These are phyloP conservation scores for Habrosyne pyritoides DNA, from an alignment of 2,888 invertebrate genomes.

Conservation along the genomic window DNA sequence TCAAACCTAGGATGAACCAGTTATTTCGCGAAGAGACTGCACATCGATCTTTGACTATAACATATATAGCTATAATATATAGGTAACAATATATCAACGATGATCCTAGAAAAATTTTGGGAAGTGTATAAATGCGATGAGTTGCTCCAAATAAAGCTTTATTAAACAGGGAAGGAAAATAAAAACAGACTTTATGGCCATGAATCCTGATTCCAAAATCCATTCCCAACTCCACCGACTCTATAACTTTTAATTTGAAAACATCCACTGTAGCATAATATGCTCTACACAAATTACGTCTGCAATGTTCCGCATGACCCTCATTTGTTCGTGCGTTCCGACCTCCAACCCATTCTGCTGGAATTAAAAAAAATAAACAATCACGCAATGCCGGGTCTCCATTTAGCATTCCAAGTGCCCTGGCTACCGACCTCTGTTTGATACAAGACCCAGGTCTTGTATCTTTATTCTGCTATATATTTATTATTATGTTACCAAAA, in stretches of 20 bases:
- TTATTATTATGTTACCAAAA: background rate
- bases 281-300: background rate
- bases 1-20: no score
- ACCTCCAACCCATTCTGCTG: background rate
- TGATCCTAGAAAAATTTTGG: no score
- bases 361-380: slow-evolving; percentile 5
- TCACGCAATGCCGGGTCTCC: background rate
- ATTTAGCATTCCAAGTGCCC: background rate
- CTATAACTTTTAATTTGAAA: background rate
- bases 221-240: background rate
- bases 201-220: background rate
- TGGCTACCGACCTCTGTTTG: background rate
- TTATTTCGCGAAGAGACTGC: no score
- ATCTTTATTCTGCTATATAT: background rate
- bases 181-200: background rate
- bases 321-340: background rate
- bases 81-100: no score
- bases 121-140: no score
- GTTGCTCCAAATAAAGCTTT: background rate
- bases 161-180: background rate
- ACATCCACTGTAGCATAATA: background rate
- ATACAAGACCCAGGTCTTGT: background rate
- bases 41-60: no score
- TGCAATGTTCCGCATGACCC: slow-evolving; percentile 1
- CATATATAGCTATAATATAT: no score